phyloP scores from a whole-genome alignment of 2,797 vertebrate genomes.

The Momotus momota region DNA sequence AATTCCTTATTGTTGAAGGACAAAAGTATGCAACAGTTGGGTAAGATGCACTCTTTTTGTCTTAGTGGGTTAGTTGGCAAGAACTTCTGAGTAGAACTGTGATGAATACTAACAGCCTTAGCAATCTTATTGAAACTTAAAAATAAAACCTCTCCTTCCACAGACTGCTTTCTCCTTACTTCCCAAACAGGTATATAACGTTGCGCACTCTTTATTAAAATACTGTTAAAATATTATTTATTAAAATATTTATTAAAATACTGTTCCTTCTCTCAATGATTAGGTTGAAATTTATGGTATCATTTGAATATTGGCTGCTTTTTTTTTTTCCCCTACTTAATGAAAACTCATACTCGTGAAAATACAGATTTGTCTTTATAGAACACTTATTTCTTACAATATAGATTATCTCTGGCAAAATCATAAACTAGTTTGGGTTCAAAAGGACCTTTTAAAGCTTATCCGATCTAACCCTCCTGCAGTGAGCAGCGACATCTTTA shows the following conservation, averaged over 20 bases:
- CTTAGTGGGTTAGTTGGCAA: slow-evolving; percentile 7
- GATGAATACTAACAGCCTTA: slow-evolving; percentile 25
- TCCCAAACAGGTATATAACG: not conserved
- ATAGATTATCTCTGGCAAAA: not conserved
- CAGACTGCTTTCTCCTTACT: not conserved
- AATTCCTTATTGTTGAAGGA: slow-evolving; percentile 90
- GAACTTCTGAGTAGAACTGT: not conserved
- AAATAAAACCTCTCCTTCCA: not conserved
- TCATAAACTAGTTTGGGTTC: not conserved
- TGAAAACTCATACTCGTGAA: not conserved
- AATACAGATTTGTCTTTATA: not conserved
- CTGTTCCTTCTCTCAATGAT: not conserved
- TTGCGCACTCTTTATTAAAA: not conserved
- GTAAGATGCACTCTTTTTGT: slow-evolving; percentile 78
- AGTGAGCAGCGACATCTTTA: not conserved
- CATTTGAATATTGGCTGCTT: not conserved
- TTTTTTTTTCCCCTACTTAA: not conserved
- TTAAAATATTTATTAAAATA: not conserved
- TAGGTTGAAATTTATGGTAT: not conserved
- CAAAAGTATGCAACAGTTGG: slow-evolving; percentile 96
- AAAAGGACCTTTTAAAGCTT: not conserved
- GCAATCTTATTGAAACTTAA: not conserved
- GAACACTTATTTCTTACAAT: not conserved
- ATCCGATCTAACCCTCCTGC: not conserved
- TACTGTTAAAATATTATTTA: too few species aligned